These are phyloP conservation scores for Cosmia pyralina DNA, from an alignment of 2,888 invertebrate species.

Conservation along the genomic window DNA sequence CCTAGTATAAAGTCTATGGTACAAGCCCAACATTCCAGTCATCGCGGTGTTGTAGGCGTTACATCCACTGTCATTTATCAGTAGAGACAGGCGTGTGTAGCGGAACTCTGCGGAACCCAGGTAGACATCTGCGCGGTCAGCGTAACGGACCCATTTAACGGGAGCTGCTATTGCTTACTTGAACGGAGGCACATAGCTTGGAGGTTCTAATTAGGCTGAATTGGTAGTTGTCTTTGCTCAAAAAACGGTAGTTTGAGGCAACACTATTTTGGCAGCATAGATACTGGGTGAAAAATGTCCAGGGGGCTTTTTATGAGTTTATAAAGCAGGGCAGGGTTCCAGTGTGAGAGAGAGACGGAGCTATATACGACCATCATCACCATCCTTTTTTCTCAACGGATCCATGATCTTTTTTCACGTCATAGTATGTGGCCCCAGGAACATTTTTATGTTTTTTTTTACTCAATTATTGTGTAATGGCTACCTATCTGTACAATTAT, in stretches of 20 bases:
- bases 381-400: no score
- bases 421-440: no score
- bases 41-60: conserved; percentile 54
- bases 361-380: no score
- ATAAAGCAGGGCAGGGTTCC: no score
- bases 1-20: conserved; percentile 31
- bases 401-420: no score
- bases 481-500: no score
- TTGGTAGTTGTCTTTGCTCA: conserved; percentile 35
- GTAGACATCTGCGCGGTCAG: conserved; percentile 69
- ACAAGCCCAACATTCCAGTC: conserved; percentile 50
- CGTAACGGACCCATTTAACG: conserved; percentile 76
- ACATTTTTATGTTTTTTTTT: no score
- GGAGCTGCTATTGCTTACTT: conserved; percentile 63
- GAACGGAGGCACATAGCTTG: conserved; percentile 34
- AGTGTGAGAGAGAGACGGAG: no score
- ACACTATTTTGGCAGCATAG: background rate
- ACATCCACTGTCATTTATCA: conserved; percentile 60
- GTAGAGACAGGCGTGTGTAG: conserved; percentile 51
- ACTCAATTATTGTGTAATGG: no score
- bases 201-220: conserved; percentile 53
- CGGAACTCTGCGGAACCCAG: conserved; percentile 62
- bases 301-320: no score
- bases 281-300: background rate
- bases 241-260: background rate